Base-by-base conservation (phyloP, 2,888 invertebrate species). In the Noctuana brunneofusca region DNA sequence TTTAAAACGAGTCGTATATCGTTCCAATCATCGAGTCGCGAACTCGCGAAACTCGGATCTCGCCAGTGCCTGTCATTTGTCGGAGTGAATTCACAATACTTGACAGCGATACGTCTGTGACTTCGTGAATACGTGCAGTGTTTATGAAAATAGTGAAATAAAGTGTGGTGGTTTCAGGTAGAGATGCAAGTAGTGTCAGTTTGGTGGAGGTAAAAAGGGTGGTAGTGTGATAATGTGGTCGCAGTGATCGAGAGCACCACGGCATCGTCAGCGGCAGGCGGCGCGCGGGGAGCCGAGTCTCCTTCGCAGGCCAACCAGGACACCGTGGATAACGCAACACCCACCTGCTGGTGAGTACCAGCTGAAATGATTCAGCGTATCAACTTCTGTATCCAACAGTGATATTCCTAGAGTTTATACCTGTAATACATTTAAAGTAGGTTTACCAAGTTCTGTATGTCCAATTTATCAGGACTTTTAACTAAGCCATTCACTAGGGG, bases 171-270 rank as follows among this genome's bases (percentile, higher is more conserved):
- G 72, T 84, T 84, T 84, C 86, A 85, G 85, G 84, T 86, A 83
- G 88, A 84, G 80, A 89, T 90, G 89, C 87, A 81, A 86, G 81
- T 73, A 71, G 86, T 87, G 85, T 85, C 92, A 91, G 89, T 92
- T 92, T 85, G 87, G 85, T 79, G 81, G 78, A 87, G 87, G 81
- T 89, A 88, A 86, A 92, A 92, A 88, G 79, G 90, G 93, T 89
- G 89, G 88, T 91, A 92, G 93, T 93, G 93, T 92, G 90, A 63
- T 46, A 93, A 92, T 81, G 86, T 93, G 89, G 93, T 93, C 92
- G 89, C 83, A 76, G 75, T 76, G 76, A 83, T 78, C 79, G 80
- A 80, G 81, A 27, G 81, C 91, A 91, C 84, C 89, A 91, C 91
- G 90, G 90, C 91, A 84, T 89, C 90, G 75, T 89, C 91, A 78